Evolutionary conservation across 2,113 vertebrate genomes (phyloP).

Genomic region (Anoplopoma fimbria): DNA sequence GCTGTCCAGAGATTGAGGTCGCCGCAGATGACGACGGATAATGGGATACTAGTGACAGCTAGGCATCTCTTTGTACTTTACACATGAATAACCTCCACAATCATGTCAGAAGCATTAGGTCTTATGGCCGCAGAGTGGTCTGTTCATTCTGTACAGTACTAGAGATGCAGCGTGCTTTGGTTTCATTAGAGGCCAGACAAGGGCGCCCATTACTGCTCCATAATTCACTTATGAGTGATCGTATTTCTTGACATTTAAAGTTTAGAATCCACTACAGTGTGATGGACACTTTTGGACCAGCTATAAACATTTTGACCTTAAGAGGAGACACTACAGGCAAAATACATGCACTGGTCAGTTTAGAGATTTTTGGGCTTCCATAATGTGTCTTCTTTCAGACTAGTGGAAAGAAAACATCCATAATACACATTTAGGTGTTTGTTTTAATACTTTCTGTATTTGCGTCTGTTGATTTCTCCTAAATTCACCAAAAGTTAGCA

Average conservation of each 20-base stretch:
- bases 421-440: too few species aligned
- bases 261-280: neutral
- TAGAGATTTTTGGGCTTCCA: neutral
- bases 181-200: neutral
- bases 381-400: neutral
- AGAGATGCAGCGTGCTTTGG: constrained; percentile 7
- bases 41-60: constrained; percentile 61
- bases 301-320: neutral
- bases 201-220: neutral
- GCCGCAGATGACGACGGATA: constrained; percentile 43
- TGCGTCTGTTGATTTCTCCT: too few species aligned
- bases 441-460: too few species aligned
- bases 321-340: neutral
- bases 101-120: constrained; percentile 54
- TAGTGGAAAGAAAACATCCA: too few species aligned
- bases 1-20: constrained; percentile 29
- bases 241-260: neutral
- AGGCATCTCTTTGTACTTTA: constrained; percentile 61
- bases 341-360: neutral
- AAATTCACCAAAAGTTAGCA: too few species aligned
- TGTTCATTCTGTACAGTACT: neutral
- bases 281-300: neutral
- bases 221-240: neutral
- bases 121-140: constrained; percentile 29
- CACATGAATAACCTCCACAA: constrained; percentile 50